Evolutionary conservation across 37 sponge, comb jelly and placozoan species (phyloP).

Genomic region (Aplysina aerophoba): DNA sequence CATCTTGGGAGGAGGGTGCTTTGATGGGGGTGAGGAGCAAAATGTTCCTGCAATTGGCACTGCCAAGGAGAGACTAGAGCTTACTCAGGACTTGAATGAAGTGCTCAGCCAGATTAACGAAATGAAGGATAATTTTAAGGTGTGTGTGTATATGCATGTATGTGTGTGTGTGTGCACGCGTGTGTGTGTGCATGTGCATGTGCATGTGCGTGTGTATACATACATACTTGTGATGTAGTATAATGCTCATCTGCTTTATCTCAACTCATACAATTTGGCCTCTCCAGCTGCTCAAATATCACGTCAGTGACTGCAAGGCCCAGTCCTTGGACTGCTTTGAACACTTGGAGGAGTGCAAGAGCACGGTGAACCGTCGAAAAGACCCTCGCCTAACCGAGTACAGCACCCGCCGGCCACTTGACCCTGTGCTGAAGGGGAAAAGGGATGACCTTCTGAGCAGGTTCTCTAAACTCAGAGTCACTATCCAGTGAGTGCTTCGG

Average conservation of each 20-base stretch:
- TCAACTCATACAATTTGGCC: no score
- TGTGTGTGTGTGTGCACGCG: constrained; percentile 26
- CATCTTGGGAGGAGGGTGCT: not conserved
- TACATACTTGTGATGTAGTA: not conserved
- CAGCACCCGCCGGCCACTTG: not conserved
- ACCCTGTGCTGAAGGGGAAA: constrained; percentile 19
- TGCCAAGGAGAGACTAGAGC: not conserved
- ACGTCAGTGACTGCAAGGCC: not conserved
- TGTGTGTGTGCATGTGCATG: constrained; percentile 17
- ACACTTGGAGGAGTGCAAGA: not conserved
- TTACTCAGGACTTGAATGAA: constrained; percentile 1
- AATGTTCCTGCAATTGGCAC: not conserved
- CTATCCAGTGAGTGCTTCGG: constrained; percentile 18
- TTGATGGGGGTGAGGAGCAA: not conserved
- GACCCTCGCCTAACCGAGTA: constrained; percentile 13
- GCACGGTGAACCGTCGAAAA: not conserved
- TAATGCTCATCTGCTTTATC: no score
- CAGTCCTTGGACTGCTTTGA: not conserved
- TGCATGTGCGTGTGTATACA: constrained; percentile 12
- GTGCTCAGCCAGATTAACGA: not conserved
- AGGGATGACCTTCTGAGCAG: not conserved
- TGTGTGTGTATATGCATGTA: constrained; percentile 29
- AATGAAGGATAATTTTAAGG: not conserved
- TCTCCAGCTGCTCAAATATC: not conserved
- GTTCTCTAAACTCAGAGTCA: not conserved